Evolutionary conservation across 2,113 vertebrate species (phyloP), one percentile per base, ranked within the genome.

Genomic region (Anser brachyrhynchus): DNA sequence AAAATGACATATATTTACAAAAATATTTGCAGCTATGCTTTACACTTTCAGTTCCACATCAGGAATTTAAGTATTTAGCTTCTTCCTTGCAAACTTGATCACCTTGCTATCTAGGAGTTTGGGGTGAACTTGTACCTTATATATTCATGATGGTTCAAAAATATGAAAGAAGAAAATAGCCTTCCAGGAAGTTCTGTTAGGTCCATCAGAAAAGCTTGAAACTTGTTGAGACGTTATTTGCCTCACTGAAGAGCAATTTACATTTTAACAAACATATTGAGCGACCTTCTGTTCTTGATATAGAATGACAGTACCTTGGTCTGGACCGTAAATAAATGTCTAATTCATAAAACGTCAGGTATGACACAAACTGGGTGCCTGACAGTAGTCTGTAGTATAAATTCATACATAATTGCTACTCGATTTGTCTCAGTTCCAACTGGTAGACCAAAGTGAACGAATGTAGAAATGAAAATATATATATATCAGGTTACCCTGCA

Each of bases 1-100:
- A 72, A 95, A 89, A 84, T 74, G 26, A 96, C 64, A 93, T 79
- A 37, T 87, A 97, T 97, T 92, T 97, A 98, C 95, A 98, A 98
- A 98, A 97, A 97, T 97, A 98, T 94, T 95, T 91, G 89, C 57
- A 89, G 65, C 87, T 93, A n/a, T 73, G 22, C 73, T 95, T 89
- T 92, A 88, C 71, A 59, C 31, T 66, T 92, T 67, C 44, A 67
- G 15, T 35, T 92, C 51, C 46, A 54, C 71, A 59, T 83, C 41
- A 90, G 61, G 35, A 83, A 59, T 86, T 65, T 26, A 62, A 75
- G 64, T 52, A 26, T 82, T 95, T 78, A 74, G 37, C 43, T 93
- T 95, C 77, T 76, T 39, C 3, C 28, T 62, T 69, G 31, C 57
- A 81, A 94, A 80, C 86, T 61, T 54, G n/a, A 76, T 41, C 70